Percentiles rank a stretch among this genome's conserved stretches.
phyloP scores from a whole-genome alignment of 2,113 vertebrate genomes.

The Cryptoleucopteryx plumbea region DNA sequence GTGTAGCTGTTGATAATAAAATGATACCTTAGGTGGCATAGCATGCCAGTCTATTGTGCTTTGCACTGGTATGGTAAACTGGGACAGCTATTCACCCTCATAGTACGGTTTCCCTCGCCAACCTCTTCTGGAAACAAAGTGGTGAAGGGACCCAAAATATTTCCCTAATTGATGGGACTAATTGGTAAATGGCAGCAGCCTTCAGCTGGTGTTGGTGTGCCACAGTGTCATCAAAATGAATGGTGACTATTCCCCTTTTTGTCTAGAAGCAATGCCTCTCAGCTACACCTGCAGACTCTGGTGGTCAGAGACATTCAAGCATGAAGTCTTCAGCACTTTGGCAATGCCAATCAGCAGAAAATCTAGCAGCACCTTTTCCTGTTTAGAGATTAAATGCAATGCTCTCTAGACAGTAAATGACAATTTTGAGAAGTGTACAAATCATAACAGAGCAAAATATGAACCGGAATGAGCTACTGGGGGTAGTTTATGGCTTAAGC shows the following conservation, averaged over 20 bases:
- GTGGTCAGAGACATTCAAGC: not conserved
- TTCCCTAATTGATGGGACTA: not conserved
- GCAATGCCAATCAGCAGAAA: not conserved
- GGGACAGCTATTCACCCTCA: not conserved
- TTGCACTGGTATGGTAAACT: not conserved
- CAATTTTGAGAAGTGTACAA: not conserved
- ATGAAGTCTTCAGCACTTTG: not conserved
- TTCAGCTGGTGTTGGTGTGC: not conserved
- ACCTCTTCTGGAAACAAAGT: not conserved
- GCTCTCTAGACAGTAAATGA: not conserved
- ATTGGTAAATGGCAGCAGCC: not conserved
- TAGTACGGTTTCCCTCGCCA: not conserved
- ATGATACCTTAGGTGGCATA: not conserved
- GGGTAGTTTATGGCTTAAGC: not conserved
- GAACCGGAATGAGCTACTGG: not conserved
- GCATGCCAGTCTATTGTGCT: not conserved
- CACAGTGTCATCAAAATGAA: not conserved
- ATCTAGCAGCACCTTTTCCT: not conserved
- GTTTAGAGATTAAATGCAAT: accelerated
- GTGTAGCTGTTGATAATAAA: not conserved
- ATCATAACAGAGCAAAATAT: not conserved
- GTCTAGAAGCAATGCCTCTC: not conserved
- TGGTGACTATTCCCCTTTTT: not conserved
- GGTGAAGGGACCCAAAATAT: not conserved
- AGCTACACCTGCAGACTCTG: not conserved